Base-by-base conservation (phyloP, 1,140 invertebrate species). In the Nylanderia fulva region DNA sequence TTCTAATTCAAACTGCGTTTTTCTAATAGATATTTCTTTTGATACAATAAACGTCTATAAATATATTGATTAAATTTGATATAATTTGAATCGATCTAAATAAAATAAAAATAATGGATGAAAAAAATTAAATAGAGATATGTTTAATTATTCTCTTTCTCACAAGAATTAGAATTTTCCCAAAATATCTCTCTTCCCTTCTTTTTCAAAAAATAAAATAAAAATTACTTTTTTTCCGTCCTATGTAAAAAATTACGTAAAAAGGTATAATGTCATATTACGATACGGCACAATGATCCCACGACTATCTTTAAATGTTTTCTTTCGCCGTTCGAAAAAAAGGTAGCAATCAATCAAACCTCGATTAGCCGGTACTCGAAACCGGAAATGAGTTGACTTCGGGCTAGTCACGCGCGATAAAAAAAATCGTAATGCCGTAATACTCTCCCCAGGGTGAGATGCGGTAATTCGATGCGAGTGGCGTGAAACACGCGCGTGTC, bases 391-490 rank as follows among this genome's bases (percentile, higher is more conserved):
- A 63, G 39, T 74, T 48, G 76, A 76, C 76, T 60, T 88, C 63
- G 77, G 56, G 63, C 79, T 54, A 42, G 15, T 56, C 56, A 80
- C 42, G 29, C 58, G 64, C 60, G 58, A 75, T 79, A 74, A 88
- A 88, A 89, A 91, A 89, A 86, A 71, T 85, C 64, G 64, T 88
- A 89, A 86, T 88, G 82, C 79, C 76, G 85, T 92, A 91, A 91
- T 90, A 66, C 75, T 48, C 75, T 48, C 56, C 56, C 39, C 64
- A 24, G 71, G 84, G 88, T 80, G 72, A 85, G 82, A 79, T 56
- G 45, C 60, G 48, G 90, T 90, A 90, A 91, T 56, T n/a, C 7
- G 88, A 91, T 86, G 87, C 87, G 68, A 54, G 82, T 64, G 39
- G 68, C 39, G n/a, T n/a, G 27, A 21, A 76, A 85, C 88, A 84